phyloP scores from a whole-genome alignment of 2,113 vertebrate genomes.

The Australoheros scitulus region DNA sequence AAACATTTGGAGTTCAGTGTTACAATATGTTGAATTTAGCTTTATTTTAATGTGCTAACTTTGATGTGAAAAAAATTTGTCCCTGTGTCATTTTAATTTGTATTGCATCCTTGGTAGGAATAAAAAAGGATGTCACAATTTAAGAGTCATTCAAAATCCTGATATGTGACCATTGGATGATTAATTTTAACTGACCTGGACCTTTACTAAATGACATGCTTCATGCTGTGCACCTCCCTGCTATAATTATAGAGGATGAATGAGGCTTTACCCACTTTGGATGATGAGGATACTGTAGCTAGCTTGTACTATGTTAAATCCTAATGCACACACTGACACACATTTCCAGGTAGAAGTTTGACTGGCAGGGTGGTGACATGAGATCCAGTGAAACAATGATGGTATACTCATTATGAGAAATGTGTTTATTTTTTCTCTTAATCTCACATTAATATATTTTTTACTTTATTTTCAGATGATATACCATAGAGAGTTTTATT shows the following conservation, averaged over 20 bases:
- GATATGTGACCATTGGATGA: constrained; percentile 44
- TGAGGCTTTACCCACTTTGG: constrained; percentile 7
- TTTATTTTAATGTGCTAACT: constrained; percentile 62
- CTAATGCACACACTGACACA: background rate
- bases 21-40: constrained; percentile 41
- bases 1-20: constrained; percentile 49
- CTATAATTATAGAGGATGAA: constrained; percentile 1
- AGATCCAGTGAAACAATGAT: constrained; percentile 6
- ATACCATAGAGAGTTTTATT: constrained; percentile 33
- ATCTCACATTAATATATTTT: constrained; percentile 40
- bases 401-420: background rate
- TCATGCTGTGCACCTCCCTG: constrained; percentile 2
- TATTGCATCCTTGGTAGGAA: constrained; percentile 64
- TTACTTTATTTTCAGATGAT: constrained; percentile 49
- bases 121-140: constrained; percentile 58
- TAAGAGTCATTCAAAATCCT: constrained; percentile 53
- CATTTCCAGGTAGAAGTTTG: background rate
- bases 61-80: constrained; percentile 52
- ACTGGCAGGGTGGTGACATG: background rate
- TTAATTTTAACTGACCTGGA: constrained; percentile 31
- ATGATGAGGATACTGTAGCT: background rate
- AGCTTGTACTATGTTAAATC: background rate
- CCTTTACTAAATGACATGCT: constrained; percentile 14
- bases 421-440: background rate
- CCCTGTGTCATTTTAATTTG: constrained; percentile 63